These are phyloP conservation scores for Aselliscus stoliczkanus DNA, from an alignment of 2,797 vertebrate genomes.

Conservation along the genomic window DNA sequence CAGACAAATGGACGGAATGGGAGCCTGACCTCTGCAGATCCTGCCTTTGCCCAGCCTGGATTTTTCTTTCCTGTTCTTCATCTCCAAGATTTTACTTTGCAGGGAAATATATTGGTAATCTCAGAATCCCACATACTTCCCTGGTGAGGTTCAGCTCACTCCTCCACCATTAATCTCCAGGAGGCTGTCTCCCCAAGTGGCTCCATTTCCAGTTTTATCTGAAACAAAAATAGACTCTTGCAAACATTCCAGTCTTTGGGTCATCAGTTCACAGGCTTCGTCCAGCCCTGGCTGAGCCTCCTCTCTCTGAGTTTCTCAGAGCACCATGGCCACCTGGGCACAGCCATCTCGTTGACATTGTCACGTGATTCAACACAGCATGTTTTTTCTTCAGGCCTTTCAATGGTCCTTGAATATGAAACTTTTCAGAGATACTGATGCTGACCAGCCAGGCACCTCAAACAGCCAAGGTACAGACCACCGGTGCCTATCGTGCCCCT, in stretches of 20 bases:
- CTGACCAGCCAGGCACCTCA: not conserved
- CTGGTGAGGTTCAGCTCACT: not conserved
- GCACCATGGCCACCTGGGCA: constrained; percentile 12
- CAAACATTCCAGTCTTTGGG: constrained; percentile 51
- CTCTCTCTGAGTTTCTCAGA: constrained; percentile 32
- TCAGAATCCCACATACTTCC: not conserved
- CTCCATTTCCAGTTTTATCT: constrained; percentile 65
- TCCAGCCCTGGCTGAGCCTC: constrained; percentile 33
- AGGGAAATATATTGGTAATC: constrained; percentile 1
- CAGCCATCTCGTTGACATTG: not conserved
- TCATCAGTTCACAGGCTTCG: constrained; percentile 43
- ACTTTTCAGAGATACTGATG: not conserved
- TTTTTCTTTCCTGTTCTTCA: not conserved
- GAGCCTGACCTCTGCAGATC: not conserved
- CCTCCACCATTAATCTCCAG: constrained; percentile 44
- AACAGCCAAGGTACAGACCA: not conserved
- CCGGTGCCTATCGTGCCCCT: not conserved
- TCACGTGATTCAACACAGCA: not conserved
- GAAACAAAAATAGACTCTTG: constrained; percentile 66
- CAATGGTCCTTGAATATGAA: not conserved
- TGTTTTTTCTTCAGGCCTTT: not conserved
- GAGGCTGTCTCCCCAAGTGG: constrained; percentile 49
- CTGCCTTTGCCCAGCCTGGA: not conserved
- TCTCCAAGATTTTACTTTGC: not conserved
- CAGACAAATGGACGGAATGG: not conserved